Percentiles rank a stretch among this genome's conserved stretches.
Conservation (phyloP, 2,113 vertebrate species). For the Struthidea cinerea region DNA sequence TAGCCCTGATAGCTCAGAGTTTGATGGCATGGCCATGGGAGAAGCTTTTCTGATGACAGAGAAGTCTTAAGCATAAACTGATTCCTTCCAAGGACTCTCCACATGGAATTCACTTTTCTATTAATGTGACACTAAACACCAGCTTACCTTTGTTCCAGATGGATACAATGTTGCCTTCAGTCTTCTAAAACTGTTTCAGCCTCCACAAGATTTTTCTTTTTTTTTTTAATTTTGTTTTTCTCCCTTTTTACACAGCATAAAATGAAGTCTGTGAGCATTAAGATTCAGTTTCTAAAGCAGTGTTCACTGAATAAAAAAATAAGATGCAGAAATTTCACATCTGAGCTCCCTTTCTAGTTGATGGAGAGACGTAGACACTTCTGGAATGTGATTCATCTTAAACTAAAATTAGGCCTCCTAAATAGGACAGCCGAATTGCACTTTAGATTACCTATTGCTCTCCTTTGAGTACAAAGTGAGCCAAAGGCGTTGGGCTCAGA, state of each 20-base stretch:
- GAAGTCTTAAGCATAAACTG: neutral
- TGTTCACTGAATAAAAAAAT: slow-evolving; percentile 18
- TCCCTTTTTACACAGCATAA: neutral
- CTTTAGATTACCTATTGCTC: slow-evolving; percentile 34
- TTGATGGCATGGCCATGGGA: neutral
- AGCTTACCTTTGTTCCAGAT: neutral
- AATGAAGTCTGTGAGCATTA: neutral
- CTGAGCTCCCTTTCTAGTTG: slow-evolving; percentile 21
- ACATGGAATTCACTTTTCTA: neutral
- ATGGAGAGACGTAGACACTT: neutral
- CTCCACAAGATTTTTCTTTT: neutral
- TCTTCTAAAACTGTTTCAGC: neutral
- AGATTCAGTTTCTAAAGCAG: neutral
- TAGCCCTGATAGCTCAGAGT: neutral
- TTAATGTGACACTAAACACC: neutral
- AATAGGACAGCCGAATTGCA: slow-evolving; percentile 40
- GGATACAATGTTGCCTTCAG: neutral
- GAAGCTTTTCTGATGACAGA: neutral
- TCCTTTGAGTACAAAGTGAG: neutral
- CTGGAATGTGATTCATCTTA: slow-evolving; percentile 62
- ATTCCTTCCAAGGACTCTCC: neutral
- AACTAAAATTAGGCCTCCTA: slow-evolving; percentile 53
- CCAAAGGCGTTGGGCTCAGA: neutral
- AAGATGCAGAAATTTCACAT: slow-evolving; percentile 8
- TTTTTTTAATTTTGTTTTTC: neutral